Evolutionary conservation across 53 echinoderm and acorn worm genomes (phyloP).

Genomic region (Crossaster papposus): DNA sequence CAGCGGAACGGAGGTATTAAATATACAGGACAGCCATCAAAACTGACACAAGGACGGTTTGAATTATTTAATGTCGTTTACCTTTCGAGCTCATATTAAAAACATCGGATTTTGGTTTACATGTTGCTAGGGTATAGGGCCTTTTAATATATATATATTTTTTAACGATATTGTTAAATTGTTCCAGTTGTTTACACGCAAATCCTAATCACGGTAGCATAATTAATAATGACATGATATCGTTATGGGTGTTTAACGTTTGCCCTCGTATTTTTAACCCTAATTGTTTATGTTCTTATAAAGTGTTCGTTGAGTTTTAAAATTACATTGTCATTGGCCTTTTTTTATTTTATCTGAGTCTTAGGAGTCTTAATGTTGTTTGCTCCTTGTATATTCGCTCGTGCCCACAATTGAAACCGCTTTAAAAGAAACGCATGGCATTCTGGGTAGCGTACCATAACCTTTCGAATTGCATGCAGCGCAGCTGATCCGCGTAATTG

Average conservation of each 20-base stretch:
- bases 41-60: background rate
- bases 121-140: too few species aligned
- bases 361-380: background rate
- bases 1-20: background rate
- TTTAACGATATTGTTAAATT: background rate
- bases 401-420: too few species aligned
- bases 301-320: background rate
- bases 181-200: background rate
- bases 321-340: background rate
- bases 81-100: background rate
- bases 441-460: too few species aligned
- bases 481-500: too few species aligned
- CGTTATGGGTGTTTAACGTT: background rate
- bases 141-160: background rate
- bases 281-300: background rate
- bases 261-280: background rate
- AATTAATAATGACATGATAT: too few species aligned
- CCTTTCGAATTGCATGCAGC: too few species aligned
- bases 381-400: too few species aligned
- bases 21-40: background rate
- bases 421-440: too few species aligned
- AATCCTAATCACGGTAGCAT: background rate
- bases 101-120: background rate
- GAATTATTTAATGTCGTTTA: background rate
- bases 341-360: slow-evolving; percentile 9